Evolutionary conservation across 2,113 vertebrate species (phyloP).

Genomic region (Pleuronectes platessa): DNA sequence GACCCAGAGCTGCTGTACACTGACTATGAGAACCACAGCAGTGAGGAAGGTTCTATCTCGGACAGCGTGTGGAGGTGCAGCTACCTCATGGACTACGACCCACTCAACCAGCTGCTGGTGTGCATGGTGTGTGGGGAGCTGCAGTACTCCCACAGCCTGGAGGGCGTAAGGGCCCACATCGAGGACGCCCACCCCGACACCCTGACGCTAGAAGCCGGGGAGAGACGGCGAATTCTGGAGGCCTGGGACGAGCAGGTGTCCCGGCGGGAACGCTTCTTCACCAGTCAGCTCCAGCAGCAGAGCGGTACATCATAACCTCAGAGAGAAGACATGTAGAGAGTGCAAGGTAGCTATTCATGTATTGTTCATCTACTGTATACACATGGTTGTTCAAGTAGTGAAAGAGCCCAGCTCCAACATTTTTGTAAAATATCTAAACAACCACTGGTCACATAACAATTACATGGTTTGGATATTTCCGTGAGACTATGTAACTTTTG

Average conservation of each 20-base stretch:
- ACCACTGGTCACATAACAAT: no score
- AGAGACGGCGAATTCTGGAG: constrained; percentile 83
- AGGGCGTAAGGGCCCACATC: constrained; percentile 83
- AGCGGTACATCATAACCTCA: constrained; percentile 13
- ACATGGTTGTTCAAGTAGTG: no score
- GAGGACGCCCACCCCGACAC: constrained; percentile 87
- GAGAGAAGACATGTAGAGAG: not conserved
- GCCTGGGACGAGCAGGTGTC: constrained; percentile 89
- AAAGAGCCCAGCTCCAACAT: no score
- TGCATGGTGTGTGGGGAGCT: constrained; percentile 91
- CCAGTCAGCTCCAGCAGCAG: constrained; percentile 79
- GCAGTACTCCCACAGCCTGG: constrained; percentile 81
- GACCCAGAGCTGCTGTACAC: constrained; percentile 51
- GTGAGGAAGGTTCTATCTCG: constrained; percentile 53
- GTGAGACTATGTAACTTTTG: not conserved
- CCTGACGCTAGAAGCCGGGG: constrained; percentile 75
- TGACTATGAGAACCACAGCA: constrained; percentile 33
- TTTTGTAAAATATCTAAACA: no score
- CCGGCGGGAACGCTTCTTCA: constrained; percentile 81
- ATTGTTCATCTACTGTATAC: no score
- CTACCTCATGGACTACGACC: constrained; percentile 88
- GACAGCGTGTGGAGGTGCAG: constrained; percentile 76
- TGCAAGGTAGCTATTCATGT: not conserved
- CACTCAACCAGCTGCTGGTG: constrained; percentile 84
- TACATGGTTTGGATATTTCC: no score